Evolutionary conservation across 2,113 vertebrate genomes (phyloP).

Genomic region (Nibea albiflora): DNA sequence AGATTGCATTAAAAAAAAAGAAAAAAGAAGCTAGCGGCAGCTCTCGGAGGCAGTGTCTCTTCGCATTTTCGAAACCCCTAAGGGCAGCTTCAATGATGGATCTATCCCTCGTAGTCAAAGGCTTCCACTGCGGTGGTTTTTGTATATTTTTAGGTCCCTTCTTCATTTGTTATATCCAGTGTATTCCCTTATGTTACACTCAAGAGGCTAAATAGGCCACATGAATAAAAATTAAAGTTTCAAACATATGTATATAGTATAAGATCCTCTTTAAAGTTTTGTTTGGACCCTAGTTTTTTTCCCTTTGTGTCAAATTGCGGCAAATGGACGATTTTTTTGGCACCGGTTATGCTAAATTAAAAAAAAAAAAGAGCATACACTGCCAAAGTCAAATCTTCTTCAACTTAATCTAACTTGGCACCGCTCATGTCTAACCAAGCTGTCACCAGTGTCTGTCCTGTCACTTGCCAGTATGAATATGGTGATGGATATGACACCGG

Average conservation of each 20-base stretch:
- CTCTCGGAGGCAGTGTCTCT: slow-evolving; percentile 42
- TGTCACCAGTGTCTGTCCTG: slow-evolving; percentile 5
- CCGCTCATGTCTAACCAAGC: not conserved
- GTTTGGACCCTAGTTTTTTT: not conserved
- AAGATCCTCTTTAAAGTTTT: not conserved
- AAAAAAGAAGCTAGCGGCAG: slow-evolving; percentile 33
- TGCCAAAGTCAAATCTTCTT: not conserved
- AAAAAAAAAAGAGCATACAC: not conserved
- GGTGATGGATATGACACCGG: not conserved
- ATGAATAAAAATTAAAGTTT: slow-evolving; percentile 11
- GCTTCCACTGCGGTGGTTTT: slow-evolving; percentile 38
- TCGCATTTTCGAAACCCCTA: slow-evolving; percentile 31
- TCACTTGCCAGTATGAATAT: not conserved
- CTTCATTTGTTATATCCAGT: slow-evolving; percentile 43
- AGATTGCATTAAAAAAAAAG: slow-evolving; percentile 60
- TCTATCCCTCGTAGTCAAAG: slow-evolving; percentile 58
- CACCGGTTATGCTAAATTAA: not conserved
- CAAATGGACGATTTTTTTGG: not conserved
- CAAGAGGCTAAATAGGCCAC: slow-evolving; percentile 9
- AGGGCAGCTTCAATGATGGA: slow-evolving; percentile 62
- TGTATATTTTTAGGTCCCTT: slow-evolving; percentile 42
- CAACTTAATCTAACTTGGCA: not conserved
- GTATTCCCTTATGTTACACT: slow-evolving; percentile 26
- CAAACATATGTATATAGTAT: not conserved
- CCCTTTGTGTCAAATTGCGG: too few species aligned